A percentile compares a stretch with the other conserved stretches of the same genome.
Conservation (phyloP, 2,113 vertebrate species). For the Pimephales promelas region DNA sequence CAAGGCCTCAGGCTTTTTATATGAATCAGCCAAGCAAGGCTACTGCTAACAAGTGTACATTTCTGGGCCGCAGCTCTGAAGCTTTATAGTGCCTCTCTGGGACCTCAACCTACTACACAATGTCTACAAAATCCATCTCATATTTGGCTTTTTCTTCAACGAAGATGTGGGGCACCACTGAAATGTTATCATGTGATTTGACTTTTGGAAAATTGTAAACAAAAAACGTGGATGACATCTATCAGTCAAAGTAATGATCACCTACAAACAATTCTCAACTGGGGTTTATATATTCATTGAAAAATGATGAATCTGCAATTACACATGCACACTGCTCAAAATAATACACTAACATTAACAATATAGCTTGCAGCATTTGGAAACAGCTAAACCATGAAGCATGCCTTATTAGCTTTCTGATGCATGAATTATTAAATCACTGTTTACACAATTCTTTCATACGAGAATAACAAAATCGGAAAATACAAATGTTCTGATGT, state of each 20-base stretch:
- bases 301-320: no score
- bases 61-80: background rate
- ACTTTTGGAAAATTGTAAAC: background rate
- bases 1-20: slow-evolving; percentile 23
- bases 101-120: slow-evolving; percentile 12
- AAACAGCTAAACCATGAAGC: background rate
- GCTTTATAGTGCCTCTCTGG: background rate
- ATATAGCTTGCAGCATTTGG: background rate
- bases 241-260: background rate
- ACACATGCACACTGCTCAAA: background rate
- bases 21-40: slow-evolving; percentile 10
- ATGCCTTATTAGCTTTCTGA: no score
- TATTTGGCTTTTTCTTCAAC: background rate
- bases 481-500: no score
- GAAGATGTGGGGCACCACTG: background rate
- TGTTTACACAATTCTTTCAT: no score
- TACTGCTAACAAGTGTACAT: slow-evolving; percentile 1
- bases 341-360: background rate
- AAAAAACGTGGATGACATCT: no score
- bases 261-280: background rate
- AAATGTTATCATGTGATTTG: slow-evolving; percentile 8
- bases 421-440: no score
- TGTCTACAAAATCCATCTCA: background rate
- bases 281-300: background rate
- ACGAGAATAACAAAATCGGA: no score